A percentile compares a stretch with the other conserved stretches of the same genome.
Conservation (phyloP, 2,113 vertebrate species). For the Menura novaehollandiae region DNA sequence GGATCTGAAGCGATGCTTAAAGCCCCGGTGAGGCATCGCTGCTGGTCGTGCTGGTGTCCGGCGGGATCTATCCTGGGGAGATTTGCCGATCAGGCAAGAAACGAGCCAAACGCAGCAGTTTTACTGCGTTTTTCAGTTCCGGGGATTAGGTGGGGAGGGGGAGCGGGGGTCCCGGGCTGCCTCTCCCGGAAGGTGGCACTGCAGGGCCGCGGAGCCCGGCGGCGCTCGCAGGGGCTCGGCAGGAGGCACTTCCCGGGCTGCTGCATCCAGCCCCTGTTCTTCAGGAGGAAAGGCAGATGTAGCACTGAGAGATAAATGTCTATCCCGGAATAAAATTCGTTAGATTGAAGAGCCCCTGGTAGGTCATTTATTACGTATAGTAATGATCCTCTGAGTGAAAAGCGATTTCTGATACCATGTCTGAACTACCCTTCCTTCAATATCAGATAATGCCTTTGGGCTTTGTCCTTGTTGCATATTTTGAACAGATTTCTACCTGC, state of each 20-base stretch:
- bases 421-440: background rate
- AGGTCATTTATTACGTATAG: background rate
- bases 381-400: background rate
- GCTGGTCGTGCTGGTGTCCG: fast-evolving
- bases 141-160: background rate
- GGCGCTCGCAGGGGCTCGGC: background rate
- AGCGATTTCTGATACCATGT: background rate
- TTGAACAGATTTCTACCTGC: constrained; percentile 40
- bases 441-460: constrained; percentile 23
- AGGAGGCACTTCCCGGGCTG: background rate
- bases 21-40: fast-evolving
- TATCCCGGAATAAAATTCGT: background rate
- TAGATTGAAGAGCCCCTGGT: background rate
- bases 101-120: fast-evolving
- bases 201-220: constrained; percentile 3
- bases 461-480: constrained; percentile 52
- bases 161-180: background rate
- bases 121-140: fast-evolving
- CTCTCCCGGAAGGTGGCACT: constrained; percentile 58
- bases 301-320: background rate
- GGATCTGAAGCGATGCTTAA: background rate
- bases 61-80: fast-evolving
- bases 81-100: background rate
- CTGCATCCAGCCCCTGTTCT: background rate
- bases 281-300: background rate